Evolutionary conservation across 2,113 vertebrate species (phyloP).

Genomic region (Hassar affinis): DNA sequence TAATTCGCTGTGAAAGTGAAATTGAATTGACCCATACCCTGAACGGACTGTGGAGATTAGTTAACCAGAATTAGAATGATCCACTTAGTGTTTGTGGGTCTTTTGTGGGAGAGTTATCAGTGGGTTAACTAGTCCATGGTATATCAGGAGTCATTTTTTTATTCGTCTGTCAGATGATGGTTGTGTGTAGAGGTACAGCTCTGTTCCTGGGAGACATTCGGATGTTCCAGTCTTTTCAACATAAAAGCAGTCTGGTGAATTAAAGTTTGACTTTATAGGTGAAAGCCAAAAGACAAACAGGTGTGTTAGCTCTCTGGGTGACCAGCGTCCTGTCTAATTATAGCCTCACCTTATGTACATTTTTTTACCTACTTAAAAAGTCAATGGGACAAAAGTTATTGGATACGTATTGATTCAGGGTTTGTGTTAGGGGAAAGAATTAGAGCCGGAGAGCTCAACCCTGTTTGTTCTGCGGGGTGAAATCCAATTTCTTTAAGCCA

Average conservation of each 20-base stretch:
- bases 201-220: constrained; percentile 6
- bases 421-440: constrained; percentile 23
- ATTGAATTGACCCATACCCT: constrained; percentile 23
- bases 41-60: background rate
- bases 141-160: background rate
- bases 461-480: constrained; percentile 7
- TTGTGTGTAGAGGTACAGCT: background rate
- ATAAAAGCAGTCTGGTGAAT: background rate
- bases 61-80: constrained; percentile 23
- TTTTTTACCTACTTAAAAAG: constrained; percentile 37
- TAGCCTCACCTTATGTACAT: constrained; percentile 18
- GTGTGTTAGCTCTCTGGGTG: background rate
- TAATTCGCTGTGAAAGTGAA: constrained; percentile 29
- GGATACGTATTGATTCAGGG: constrained; percentile 37
- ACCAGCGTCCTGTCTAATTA: constrained; percentile 2
- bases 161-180: background rate
- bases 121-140: background rate
- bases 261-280: background rate
- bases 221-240: background rate
- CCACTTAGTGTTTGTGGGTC: constrained; percentile 1
- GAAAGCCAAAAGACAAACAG: background rate
- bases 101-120: background rate
- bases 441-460: background rate
- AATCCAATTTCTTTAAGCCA: constrained; percentile 43
- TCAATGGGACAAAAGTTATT: constrained; percentile 33